These are phyloP conservation scores for Tachyglossus aculeatus DNA, from an alignment of 2,797 vertebrate genomes.

Conservation along the genomic window DNA sequence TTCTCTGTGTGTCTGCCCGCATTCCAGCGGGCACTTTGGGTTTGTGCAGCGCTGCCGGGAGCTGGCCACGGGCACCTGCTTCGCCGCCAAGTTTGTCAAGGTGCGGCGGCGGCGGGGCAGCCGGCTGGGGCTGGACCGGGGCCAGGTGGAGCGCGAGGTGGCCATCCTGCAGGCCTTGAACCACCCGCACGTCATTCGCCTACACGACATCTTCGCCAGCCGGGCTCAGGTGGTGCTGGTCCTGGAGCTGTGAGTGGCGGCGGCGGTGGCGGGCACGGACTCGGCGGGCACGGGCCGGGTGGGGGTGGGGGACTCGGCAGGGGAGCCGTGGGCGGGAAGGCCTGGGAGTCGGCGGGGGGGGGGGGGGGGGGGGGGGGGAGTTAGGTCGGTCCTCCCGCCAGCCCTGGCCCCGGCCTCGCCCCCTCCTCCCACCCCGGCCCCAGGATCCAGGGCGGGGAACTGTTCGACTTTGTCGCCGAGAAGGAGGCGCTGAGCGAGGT, in stretches of 20 bases:
- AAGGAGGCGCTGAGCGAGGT: slow-evolving; percentile 82
- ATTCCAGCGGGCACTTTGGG: slow-evolving; percentile 78
- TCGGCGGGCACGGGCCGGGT: no score
- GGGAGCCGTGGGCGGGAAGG: no score
- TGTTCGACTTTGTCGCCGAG: slow-evolving; percentile 86
- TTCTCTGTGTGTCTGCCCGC: fast-evolving
- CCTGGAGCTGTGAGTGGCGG: slow-evolving; percentile 81
- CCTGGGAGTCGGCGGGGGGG: background rate
- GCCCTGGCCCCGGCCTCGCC: background rate
- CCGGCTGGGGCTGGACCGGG: slow-evolving; percentile 70
- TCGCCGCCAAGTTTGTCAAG: slow-evolving; percentile 80
- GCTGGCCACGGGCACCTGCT: slow-evolving; percentile 59
- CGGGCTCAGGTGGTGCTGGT: slow-evolving; percentile 79
- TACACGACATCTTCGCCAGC: slow-evolving; percentile 81
- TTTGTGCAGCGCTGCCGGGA: slow-evolving; percentile 77
- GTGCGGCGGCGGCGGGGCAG: slow-evolving; percentile 65
- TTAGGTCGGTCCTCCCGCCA: no score
- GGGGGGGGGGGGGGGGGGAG: background rate
- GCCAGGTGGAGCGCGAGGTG: slow-evolving; percentile 77
- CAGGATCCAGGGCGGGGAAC: slow-evolving; percentile 80
- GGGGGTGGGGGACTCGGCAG: no score
- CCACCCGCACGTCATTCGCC: slow-evolving; percentile 78
- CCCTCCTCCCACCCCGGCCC: background rate
- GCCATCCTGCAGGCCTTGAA: slow-evolving; percentile 74
- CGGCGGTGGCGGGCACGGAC: no score